Base-by-base conservation (phyloP, 2,113 vertebrate genomes). In the Diadophis punctatus region DNA sequence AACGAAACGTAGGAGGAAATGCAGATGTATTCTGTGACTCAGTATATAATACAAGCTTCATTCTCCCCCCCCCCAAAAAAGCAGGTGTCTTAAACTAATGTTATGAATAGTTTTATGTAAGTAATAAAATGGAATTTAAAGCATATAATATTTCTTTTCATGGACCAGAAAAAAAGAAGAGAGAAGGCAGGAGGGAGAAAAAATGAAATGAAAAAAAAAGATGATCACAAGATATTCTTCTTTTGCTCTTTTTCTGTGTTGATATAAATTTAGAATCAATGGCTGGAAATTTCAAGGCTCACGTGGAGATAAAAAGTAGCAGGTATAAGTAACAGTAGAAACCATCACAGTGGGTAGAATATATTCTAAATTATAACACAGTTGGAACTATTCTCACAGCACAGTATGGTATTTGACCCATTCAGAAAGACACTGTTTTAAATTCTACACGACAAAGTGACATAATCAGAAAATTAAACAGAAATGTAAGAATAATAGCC, bases 351-450 rank as follows among this genome's bases (percentile, higher is more conserved):
- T 93, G 63, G 93, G 92, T 94, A 90, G 91, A 48, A 90, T 95
- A 96, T 96, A 91, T 96, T 95, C 93, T 92, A 95, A 95, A 96
- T 95, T 94, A 92, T 90, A 94, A 51, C 89, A 92, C 93, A 95
- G 27, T 95, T 60, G 92, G 90, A 85, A 48, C 27, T 93, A 93
- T 95, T 96, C 95, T 88, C 91, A 89, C 74, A 95, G 51, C 49
- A 90, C 91, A 95, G 91, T 94, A 90, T 90, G 49, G 39, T 52
- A 95, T 93, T 74, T 86, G 93, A 93, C 56, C 91, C 93, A 94
- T 20, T 94, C 91, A 91, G 88, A 90, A 89, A 96, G 94, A 94
- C 90, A 95, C 93, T 93, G 87, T 95, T 96, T 93, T 60, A 86
- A 93, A 94, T 95, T 91, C 88, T 94, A 91, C 90, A 93, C 94